phyloP scores from a whole-genome alignment of 2,797 vertebrate species.

The Cyprinodon diabolis region DNA sequence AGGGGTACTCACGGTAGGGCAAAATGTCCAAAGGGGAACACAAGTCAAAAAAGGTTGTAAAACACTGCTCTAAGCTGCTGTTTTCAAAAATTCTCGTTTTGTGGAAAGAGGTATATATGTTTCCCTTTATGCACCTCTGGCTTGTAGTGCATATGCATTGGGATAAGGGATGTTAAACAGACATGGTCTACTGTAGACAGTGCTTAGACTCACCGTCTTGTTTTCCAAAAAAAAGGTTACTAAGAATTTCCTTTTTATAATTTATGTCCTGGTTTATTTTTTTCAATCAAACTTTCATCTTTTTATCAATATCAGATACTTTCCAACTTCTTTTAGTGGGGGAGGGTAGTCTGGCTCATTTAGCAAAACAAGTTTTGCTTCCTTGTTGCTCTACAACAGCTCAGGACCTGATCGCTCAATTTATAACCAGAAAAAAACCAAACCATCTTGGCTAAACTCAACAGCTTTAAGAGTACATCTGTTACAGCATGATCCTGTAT shows the following conservation, averaged over 20 bases:
- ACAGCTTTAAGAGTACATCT: background rate
- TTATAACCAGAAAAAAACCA: background rate
- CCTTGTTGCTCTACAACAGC: no score
- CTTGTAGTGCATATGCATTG: background rate
- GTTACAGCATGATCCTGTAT: background rate
- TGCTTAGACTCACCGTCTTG: background rate
- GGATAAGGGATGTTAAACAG: no score
- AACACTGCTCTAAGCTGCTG: background rate
- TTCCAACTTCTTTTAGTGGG: background rate
- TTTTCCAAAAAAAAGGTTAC: background rate
- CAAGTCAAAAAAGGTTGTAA: no score
- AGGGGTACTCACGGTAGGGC: no score
- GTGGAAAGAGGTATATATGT: background rate
- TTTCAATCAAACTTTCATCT: background rate
- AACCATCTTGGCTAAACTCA: background rate
- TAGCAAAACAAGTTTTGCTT: no score
- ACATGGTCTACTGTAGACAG: background rate
- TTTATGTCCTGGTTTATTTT: background rate
- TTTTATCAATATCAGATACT: background rate
- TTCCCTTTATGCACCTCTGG: background rate
- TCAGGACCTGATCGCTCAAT: background rate
- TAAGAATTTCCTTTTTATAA: background rate
- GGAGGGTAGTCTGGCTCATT: no score
- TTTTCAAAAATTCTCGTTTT: background rate
- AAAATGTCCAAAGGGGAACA: no score